Evolutionary conservation across 2,113 vertebrate genomes (phyloP), one percentile per base, ranked within the genome.

Genomic region (Corythaixoides concolor): DNA sequence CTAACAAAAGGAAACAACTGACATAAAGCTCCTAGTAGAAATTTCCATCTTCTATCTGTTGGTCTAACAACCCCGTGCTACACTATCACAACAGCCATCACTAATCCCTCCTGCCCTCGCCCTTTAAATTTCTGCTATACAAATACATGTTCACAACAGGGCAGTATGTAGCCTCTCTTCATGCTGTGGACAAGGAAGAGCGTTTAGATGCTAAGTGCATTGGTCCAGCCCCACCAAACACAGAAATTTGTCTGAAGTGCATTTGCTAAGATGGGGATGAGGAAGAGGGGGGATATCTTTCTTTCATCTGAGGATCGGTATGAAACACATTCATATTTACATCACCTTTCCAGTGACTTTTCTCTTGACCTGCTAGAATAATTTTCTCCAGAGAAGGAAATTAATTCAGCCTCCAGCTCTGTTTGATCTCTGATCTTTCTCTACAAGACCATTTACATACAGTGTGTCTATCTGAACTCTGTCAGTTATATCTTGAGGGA

Each of bases 311-410:
- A 64, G 32, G 24, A 84, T 35, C n/a, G 3, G 2, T 14, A 12
- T 0, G 0, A 77, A 94, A 35, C n/a, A 53, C 49, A 50, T 39
- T 55, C 22, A 24, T 56, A 37, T 85, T 77, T 93, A 53, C 35
- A 70, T 64, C 24, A 49, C 33, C 18, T 80, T 83, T 64, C 23
- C 47, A 55, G 19, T 32, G 45, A 90, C 52, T 95, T 72, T 35
- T 66, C 55, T 88, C 63, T 69, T 91, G 66, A 95, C 43, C 73
- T 67, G 8, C 45, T 79, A 4, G 26, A 89, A 68, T n/a, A 14
- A 77, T 59, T 64, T 79, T 67, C 56, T 94, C 49, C 35, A 88
- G 63, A 47, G 43, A 76, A 5, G 27, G 35, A 94, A 95, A 96
- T 88, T 50, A 92, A 95, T 73, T 91, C 69, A 77, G 76, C 59